A percentile compares a stretch with the other conserved stretches of the same genome.
phyloP scores from a whole-genome alignment of 2,113 vertebrate genomes.

The Copsychus sechellarum region DNA sequence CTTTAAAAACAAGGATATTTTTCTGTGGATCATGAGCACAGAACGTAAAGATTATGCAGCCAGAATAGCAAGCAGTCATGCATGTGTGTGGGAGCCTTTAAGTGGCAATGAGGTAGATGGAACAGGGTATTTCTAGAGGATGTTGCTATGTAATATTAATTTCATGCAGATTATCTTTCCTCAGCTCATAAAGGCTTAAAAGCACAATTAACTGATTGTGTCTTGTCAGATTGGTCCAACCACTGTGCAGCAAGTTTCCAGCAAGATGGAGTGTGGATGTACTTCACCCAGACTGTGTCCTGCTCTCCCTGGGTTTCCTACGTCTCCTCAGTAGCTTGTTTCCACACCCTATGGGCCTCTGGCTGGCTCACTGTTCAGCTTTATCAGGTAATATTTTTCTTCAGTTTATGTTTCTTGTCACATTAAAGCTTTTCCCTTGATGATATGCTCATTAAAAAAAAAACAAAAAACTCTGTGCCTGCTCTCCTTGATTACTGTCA shows the following conservation, averaged over 20 bases:
- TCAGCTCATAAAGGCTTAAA: neutral
- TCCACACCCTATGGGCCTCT: constrained; percentile 83
- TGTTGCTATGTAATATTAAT: neutral
- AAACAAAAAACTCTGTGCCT: neutral
- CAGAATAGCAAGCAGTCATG: neutral
- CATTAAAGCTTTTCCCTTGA: neutral
- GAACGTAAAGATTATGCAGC: neutral
- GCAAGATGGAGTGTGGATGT: constrained; percentile 78
- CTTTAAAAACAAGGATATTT: neutral
- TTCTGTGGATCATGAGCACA: neutral
- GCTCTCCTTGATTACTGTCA: neutral
- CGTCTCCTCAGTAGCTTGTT: constrained; percentile 78
- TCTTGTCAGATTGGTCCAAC: constrained; percentile 83
- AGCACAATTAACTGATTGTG: neutral
- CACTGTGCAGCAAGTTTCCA: constrained; percentile 77
- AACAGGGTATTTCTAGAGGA: neutral
- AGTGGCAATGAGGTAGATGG: neutral
- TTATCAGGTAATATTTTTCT: constrained; percentile 82
- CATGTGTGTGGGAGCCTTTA: neutral
- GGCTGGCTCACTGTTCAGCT: constrained; percentile 82
- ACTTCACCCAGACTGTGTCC: constrained; percentile 70
- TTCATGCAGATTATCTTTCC: neutral
- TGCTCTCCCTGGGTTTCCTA: constrained; percentile 91
- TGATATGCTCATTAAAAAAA: neutral
- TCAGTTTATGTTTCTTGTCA: neutral